Evolutionary conservation across 2,797 vertebrate genomes (phyloP).

Genomic region (Argya squamiceps): DNA sequence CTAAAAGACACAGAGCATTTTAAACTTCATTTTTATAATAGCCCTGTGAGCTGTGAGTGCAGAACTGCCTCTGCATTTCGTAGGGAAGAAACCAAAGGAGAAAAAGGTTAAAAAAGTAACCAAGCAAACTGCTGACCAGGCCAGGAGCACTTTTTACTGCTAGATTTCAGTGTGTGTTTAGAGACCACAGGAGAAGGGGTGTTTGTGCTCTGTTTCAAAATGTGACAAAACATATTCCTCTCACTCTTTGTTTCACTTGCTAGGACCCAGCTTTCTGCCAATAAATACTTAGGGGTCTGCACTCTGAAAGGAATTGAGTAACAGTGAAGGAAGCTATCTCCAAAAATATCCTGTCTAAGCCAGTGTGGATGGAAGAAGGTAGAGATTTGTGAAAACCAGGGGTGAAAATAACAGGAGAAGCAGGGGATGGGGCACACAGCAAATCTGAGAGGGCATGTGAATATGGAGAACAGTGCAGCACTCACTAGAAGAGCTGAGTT

Average conservation of each 20-base stretch:
- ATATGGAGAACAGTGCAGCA: background rate
- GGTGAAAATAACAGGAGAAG: background rate
- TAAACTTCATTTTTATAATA: background rate
- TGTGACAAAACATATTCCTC: background rate
- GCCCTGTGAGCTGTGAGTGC: background rate
- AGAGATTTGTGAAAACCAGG: background rate
- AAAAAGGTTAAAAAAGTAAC: background rate
- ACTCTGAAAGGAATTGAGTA: background rate
- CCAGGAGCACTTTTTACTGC: background rate
- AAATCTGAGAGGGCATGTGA: background rate
- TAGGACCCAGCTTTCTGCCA: background rate
- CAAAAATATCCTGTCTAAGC: background rate
- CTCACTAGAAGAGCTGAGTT: background rate
- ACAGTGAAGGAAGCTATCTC: background rate
- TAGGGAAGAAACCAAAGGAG: background rate
- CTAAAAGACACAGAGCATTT: background rate
- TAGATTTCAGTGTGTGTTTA: background rate
- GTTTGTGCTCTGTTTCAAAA: background rate
- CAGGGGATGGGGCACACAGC: background rate
- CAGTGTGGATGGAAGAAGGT: background rate
- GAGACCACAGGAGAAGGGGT: background rate
- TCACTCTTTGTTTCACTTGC: background rate
- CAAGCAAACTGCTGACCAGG: background rate
- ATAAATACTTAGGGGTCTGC: background rate
- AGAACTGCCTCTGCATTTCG: background rate